Percentiles rank a stretch among this genome's conserved stretches.
phyloP scores from a whole-genome alignment of 2,888 invertebrate species.

The Eulithis prunata region DNA sequence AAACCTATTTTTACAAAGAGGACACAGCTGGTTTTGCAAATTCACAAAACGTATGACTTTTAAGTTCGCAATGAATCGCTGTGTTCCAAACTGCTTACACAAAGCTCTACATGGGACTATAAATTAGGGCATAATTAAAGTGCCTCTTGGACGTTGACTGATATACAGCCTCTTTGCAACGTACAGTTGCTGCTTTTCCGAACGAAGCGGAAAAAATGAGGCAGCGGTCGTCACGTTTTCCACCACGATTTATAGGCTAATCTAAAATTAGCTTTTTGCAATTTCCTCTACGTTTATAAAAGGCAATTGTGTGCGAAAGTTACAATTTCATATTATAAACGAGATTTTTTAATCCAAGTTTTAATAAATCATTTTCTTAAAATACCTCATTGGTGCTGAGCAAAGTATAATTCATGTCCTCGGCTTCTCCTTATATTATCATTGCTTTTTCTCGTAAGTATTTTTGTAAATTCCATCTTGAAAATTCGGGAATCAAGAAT shows the following conservation, averaged over 20 bases:
- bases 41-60: background rate
- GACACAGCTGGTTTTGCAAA: background rate
- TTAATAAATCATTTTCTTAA: background rate
- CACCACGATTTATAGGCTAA: conserved; percentile 51
- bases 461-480: background rate
- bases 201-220: conserved; percentile 66
- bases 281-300: conserved; percentile 30
- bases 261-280: conserved; percentile 42
- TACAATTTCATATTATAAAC: conserved; percentile 6
- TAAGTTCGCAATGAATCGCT: background rate
- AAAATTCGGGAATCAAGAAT: background rate
- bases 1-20: background rate
- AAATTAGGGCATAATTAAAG: conserved; percentile 77
- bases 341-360: background rate
- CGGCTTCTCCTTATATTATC: background rate
- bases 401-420: background rate
- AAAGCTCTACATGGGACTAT: conserved; percentile 50
- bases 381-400: background rate
- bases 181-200: conserved; percentile 56
- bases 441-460: background rate
- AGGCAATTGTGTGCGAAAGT: conserved; percentile 17
- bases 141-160: conserved; percentile 75
- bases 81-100: conserved; percentile 1
- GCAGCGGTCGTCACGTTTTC: conserved; percentile 48
- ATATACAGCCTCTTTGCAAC: conserved; percentile 73